Percentiles rank a stretch among this genome's conserved stretches.
These are phyloP conservation scores for Leucophenga varia DNA, from an alignment of 1,140 invertebrate species.

Conservation along the genomic window DNA sequence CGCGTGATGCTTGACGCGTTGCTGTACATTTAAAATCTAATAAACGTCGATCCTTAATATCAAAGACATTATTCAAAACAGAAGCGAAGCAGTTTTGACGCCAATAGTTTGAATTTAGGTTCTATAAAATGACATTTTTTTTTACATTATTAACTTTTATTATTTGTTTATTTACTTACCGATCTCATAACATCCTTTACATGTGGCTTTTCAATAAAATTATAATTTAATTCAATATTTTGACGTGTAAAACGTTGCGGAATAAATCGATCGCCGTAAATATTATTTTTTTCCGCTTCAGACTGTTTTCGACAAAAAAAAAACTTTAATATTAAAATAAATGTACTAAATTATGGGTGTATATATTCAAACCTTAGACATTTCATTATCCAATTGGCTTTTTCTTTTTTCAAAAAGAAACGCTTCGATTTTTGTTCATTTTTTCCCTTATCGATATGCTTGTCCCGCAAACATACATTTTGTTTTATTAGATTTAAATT, in stretches of 20 bases:
- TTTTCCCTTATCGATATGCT: too few relatives aligned
- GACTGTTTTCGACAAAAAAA: too few relatives aligned
- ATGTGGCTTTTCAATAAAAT: slow-evolving; percentile 23
- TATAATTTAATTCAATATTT: slow-evolving; percentile 29
- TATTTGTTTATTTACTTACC: slow-evolving; percentile 17
- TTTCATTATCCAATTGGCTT: too few relatives aligned
- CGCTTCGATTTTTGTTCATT: too few relatives aligned
- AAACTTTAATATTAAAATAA: too few relatives aligned
- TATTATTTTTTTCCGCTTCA: too few relatives aligned
- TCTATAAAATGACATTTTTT: slow-evolving; percentile 1
- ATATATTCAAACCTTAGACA: too few relatives aligned
- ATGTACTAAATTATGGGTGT: too few relatives aligned
- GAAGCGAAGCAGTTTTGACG: slow-evolving; percentile 27
- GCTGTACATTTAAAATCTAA: slow-evolving; percentile 27
- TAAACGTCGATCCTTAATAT: slow-evolving; percentile 25
- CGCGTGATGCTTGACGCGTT: neutral
- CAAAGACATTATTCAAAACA: slow-evolving; percentile 26
- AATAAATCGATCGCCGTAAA: slow-evolving; percentile 50
- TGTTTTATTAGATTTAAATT: too few relatives aligned
- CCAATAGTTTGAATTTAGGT: slow-evolving; percentile 31
- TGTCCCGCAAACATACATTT: too few relatives aligned
- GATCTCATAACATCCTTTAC: slow-evolving; percentile 36
- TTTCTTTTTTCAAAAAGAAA: too few relatives aligned
- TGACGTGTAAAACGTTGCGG: slow-evolving; percentile 32
- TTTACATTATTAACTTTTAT: neutral